A percentile compares a stretch with the other conserved stretches of the same genome.
phyloP scores from a whole-genome alignment of 2,888 invertebrate genomes.

The Drosophila mercatorum region DNA sequence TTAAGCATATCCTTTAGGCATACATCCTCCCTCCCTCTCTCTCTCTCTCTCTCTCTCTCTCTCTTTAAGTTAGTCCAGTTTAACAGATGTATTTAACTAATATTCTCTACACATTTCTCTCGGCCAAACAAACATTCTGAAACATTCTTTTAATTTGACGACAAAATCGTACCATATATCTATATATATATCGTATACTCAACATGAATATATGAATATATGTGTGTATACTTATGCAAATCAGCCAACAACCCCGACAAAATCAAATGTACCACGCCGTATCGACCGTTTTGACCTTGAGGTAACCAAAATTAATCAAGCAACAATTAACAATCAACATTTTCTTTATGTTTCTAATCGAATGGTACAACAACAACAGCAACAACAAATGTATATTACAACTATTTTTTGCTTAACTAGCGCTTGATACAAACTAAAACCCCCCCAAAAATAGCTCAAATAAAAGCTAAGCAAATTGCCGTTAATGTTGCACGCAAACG shows the following conservation, averaged over 20 bases:
- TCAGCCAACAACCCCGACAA: constrained; percentile 84
- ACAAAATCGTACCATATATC: constrained; percentile 16
- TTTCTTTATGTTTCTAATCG: constrained; percentile 32
- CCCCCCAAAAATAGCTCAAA: background rate
- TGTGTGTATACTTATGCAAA: constrained; percentile 38
- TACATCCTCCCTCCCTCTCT: constrained; percentile 2
- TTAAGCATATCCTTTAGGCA: constrained; percentile 30
- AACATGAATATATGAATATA: constrained; percentile 9
- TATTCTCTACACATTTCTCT: constrained; percentile 58
- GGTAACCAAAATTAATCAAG: constrained; percentile 87
- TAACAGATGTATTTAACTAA: constrained; percentile 57
- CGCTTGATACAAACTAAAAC: constrained; percentile 30
- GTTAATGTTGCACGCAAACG: constrained; percentile 69
- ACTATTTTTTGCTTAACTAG: constrained; percentile 39
- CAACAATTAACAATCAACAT: constrained; percentile 36
- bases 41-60: background rate
- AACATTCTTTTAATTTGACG: constrained; percentile 24
- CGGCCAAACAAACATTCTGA: constrained; percentile 16
- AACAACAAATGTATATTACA: constrained; percentile 13
- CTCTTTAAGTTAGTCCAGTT: constrained; percentile 29
- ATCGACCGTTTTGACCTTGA: constrained; percentile 96
- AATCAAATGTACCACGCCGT: constrained; percentile 98
- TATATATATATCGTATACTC: constrained; percentile 12
- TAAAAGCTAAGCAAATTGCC: constrained; percentile 36
- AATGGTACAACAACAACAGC: constrained; percentile 29